phyloP scores from a whole-genome alignment of 2,888 invertebrate species.

The Meloe dianella region DNA sequence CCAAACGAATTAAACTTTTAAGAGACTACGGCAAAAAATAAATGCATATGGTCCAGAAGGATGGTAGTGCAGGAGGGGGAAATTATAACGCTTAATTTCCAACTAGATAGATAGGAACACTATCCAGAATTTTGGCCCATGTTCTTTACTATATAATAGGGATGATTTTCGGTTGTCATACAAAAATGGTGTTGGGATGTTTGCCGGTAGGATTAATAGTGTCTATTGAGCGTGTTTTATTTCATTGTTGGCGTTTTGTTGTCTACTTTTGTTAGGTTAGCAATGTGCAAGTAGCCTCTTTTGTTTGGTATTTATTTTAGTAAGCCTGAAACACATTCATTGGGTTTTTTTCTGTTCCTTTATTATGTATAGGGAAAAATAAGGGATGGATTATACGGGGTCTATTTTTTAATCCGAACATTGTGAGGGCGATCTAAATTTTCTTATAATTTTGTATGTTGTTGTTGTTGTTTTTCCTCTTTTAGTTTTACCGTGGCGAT shows the following conservation, averaged over 20 bases:
- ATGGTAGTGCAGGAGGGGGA: constrained; percentile 13
- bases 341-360: constrained; percentile 50
- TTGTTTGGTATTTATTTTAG: constrained; percentile 61
- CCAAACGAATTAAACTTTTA: constrained; percentile 56
- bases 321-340: constrained; percentile 58
- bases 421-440: constrained; percentile 5
- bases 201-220: constrained; percentile 35
- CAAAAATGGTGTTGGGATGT: constrained; percentile 47
- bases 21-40: constrained; percentile 47
- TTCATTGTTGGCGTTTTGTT: constrained; percentile 61
- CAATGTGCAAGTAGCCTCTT: constrained; percentile 59
- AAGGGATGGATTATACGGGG: background rate
- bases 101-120: constrained; percentile 27
- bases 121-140: constrained; percentile 21
- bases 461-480: background rate
- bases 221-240: constrained; percentile 55
- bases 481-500: background rate
- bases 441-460: background rate
- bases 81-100: constrained; percentile 55
- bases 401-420: background rate
- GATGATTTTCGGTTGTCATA: constrained; percentile 36
- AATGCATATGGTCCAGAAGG: constrained; percentile 49
- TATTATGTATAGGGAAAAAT: constrained; percentile 2
- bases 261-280: constrained; percentile 58
- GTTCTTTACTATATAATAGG: constrained; percentile 34